Conservation (phyloP, 2,888 invertebrate species). For the Flexamia atlantica region DNA sequence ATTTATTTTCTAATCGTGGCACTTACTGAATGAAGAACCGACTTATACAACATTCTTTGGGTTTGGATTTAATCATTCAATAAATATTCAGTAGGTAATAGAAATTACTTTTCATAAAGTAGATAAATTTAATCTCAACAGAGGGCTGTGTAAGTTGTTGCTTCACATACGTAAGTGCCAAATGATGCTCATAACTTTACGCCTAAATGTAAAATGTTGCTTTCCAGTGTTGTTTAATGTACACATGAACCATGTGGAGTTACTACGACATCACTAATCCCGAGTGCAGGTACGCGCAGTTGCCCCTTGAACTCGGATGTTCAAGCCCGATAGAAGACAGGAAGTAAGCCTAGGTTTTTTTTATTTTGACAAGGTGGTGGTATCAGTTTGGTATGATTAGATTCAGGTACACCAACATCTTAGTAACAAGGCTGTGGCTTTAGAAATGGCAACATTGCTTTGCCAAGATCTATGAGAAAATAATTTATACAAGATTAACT, state of each 20-base stretch:
- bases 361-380: conserved; percentile 26
- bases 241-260: conserved; percentile 13
- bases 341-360: conserved; percentile 50
- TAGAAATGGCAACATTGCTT: too few species aligned
- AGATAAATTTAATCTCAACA: background rate
- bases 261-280: conserved; percentile 1
- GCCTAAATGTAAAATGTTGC: background rate
- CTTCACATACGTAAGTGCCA: background rate
- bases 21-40: too few species aligned
- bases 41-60: too few species aligned
- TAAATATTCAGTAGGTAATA: too few species aligned
- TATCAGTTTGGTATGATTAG: background rate
- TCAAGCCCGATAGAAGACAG: conserved; percentile 24
- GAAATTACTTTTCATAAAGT: too few species aligned
- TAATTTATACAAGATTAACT: too few species aligned
- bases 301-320: conserved; percentile 4
- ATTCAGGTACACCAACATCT: too few species aligned
- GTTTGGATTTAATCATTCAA: too few species aligned
- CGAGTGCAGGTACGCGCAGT: conserved; percentile 1
- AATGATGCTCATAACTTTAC: too few species aligned
- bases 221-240: conserved; percentile 35
- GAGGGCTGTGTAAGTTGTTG: background rate
- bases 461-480: too few species aligned
- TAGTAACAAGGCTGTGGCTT: too few species aligned
- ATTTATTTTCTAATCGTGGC: too few species aligned